Evolutionary conservation across 2,113 vertebrate genomes (phyloP).

Genomic region (Scortum barcoo): DNA sequence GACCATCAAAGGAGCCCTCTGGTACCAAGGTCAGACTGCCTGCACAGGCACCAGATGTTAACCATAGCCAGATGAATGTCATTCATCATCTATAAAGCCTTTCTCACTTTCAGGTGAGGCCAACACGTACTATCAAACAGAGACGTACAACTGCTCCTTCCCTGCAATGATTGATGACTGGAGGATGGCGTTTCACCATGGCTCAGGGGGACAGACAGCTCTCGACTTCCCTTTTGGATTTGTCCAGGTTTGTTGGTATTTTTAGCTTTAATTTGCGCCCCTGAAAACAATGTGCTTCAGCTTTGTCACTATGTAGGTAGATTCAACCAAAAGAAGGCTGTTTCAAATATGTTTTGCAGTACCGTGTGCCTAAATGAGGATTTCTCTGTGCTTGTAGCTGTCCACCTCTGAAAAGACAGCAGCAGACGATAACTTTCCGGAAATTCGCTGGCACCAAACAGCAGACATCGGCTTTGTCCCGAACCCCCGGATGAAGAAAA

Average conservation of each 20-base stretch:
- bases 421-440: slow-evolving; percentile 75
- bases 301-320: background rate
- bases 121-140: slow-evolving; percentile 84
- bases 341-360: background rate
- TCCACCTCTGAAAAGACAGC: slow-evolving; percentile 72
- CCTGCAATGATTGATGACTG: slow-evolving; percentile 91
- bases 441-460: slow-evolving; percentile 95
- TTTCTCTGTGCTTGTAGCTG: slow-evolving; percentile 79
- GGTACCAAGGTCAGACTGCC: slow-evolving; percentile 90
- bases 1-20: slow-evolving; percentile 90
- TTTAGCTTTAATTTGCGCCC: background rate
- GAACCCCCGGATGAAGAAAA: slow-evolving; percentile 87
- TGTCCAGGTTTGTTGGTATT: slow-evolving; percentile 86
- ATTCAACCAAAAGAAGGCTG: background rate
- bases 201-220: slow-evolving; percentile 86
- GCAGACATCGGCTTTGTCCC: slow-evolving; percentile 88
- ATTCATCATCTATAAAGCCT: background rate
- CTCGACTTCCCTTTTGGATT: slow-evolving; percentile 92
- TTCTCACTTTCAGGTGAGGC: slow-evolving; percentile 84
- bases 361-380: background rate
- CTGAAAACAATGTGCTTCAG: background rate
- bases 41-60: background rate
- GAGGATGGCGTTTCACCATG: slow-evolving; percentile 87
- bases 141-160: slow-evolving; percentile 92
- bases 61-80: too few species aligned